Percentiles rank a stretch among this genome's conserved stretches.
These are phyloP conservation scores for Sesia apiformis DNA, from an alignment of 2,888 invertebrate genomes.

Conservation along the genomic window DNA sequence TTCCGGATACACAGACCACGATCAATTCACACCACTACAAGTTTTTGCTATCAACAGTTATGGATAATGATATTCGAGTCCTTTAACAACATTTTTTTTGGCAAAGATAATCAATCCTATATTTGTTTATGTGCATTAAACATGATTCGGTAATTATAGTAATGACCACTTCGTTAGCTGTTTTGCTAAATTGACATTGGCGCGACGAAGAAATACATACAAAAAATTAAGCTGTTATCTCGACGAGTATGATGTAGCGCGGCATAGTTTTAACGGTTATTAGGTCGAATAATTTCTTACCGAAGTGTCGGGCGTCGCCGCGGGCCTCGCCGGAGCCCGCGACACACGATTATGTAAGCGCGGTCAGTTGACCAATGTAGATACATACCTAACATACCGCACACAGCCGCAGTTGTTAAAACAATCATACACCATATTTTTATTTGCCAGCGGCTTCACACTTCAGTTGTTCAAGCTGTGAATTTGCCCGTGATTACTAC, in stretches of 20 bases:
- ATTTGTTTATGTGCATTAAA: constrained; percentile 14
- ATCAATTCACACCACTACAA: constrained; percentile 17
- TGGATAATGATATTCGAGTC: constrained; percentile 13
- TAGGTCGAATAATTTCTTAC: constrained; percentile 14
- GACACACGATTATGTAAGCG: constrained; percentile 6
- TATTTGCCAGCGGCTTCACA: no score
- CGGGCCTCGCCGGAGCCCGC: not conserved
- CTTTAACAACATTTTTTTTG: constrained; percentile 10
- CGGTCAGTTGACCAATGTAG: constrained; percentile 32
- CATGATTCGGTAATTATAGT: constrained; percentile 15
- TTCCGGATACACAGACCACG: constrained; percentile 40
- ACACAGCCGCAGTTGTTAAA: constrained; percentile 14
- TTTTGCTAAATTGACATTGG: not conserved
- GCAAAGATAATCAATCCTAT: not conserved
- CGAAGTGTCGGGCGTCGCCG: constrained; percentile 4
- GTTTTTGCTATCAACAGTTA: constrained; percentile 15
- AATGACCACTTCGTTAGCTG: constrained; percentile 9
- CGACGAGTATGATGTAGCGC: constrained; percentile 1
- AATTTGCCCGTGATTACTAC: no score
- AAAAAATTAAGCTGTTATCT: not conserved
- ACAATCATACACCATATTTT: constrained; percentile 15
- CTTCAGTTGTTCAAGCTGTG: no score
- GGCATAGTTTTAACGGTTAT: constrained; percentile 17
- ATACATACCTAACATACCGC: constrained; percentile 14
- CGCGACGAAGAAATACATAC: not conserved